Evolutionary conservation across 1,140 invertebrate species (phyloP).

Genomic region (Dendroctonus valens): DNA sequence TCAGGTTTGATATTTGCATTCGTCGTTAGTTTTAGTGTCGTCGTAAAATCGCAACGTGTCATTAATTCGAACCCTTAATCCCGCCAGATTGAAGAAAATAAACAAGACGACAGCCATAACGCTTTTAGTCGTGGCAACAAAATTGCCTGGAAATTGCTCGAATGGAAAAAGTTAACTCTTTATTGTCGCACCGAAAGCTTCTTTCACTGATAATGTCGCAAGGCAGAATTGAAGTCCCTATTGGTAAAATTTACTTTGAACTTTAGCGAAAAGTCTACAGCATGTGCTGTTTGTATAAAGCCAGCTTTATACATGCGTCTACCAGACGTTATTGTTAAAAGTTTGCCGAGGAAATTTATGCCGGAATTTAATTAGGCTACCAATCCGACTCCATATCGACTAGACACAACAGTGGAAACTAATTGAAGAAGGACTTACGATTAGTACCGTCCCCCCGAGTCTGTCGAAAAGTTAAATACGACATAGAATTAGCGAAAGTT

Average conservation of each 20-base stretch:
- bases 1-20: slow-evolving; percentile 17
- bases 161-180: background rate
- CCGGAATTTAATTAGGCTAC: too few relatives aligned
- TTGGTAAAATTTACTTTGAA: too few relatives aligned
- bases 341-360: too few relatives aligned
- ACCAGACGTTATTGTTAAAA: too few relatives aligned
- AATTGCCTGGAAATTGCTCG: slow-evolving; percentile 1
- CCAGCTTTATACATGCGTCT: too few relatives aligned
- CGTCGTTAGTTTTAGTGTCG: background rate
- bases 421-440: too few relatives aligned
- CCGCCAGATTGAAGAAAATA: slow-evolving; percentile 16
- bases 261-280: too few relatives aligned
- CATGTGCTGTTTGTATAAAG: too few relatives aligned
- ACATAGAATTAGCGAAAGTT: slow-evolving; percentile 30
- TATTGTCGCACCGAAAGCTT: background rate
- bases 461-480: slow-evolving; percentile 30
- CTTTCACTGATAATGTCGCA: background rate
- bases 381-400: too few relatives aligned
- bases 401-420: too few relatives aligned
- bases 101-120: background rate
- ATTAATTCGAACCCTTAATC: slow-evolving; percentile 18
- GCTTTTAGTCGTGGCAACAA: background rate
- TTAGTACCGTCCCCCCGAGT: slow-evolving; percentile 4
- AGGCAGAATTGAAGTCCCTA: too few relatives aligned
- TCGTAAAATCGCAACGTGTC: slow-evolving; percentile 12